These are phyloP conservation scores for Nothocercus nigrocapillus DNA, from an alignment of 2,113 vertebrate genomes.

Conservation along the genomic window DNA sequence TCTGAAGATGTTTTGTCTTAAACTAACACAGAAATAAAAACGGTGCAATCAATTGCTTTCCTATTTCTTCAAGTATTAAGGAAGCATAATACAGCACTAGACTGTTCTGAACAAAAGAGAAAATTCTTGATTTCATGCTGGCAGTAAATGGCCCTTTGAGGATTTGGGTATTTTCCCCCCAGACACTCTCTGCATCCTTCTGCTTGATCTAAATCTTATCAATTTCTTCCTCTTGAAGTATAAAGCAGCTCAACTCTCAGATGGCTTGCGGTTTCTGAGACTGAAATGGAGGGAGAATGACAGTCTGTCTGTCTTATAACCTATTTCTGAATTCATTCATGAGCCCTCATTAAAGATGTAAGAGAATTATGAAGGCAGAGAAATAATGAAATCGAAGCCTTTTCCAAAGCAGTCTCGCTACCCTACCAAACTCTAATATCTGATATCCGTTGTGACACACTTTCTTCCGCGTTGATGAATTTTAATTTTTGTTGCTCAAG, in stretches of 20 bases:
- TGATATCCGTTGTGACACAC: conserved; percentile 34
- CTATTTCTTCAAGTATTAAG: not conserved
- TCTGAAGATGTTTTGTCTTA: not conserved
- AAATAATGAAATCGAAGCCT: conserved; percentile 41
- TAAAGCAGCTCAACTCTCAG: conserved; percentile 28
- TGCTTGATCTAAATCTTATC: conserved; percentile 48
- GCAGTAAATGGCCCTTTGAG: conserved; percentile 44
- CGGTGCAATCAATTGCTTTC: not conserved
- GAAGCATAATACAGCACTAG: not conserved
- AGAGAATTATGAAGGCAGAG: conserved; percentile 51
- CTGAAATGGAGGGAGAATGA: not conserved
- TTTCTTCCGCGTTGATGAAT: conserved; percentile 39
- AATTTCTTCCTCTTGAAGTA: conserved; percentile 30
- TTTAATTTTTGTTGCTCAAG: conserved; percentile 60
- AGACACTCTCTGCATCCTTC: not conserved
- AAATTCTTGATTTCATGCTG: not conserved
- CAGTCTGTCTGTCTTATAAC: conserved; percentile 4
- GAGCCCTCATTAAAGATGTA: conserved; percentile 55
- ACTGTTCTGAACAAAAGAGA: not conserved
- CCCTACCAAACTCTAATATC: not conserved
- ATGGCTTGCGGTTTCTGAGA: not conserved
- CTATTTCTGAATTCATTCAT: conserved; percentile 51
- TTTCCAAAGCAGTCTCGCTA: not conserved
- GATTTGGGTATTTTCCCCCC: not conserved
- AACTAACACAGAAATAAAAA: conserved; percentile 1